Base-by-base conservation (phyloP, 1,140 invertebrate genomes). In the Drosophila kepulauana region DNA sequence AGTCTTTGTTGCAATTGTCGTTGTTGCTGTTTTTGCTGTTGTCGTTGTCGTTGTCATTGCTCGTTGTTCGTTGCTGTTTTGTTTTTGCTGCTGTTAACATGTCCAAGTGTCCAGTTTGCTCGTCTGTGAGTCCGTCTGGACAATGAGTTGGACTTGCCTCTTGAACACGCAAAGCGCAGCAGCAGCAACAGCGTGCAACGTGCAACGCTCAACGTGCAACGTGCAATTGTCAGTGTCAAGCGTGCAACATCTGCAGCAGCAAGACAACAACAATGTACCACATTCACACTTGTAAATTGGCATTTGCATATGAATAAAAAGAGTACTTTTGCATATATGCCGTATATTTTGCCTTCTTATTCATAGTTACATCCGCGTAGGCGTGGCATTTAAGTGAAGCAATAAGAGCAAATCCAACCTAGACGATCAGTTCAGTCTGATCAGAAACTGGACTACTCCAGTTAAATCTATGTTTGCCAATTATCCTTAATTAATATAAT, bases 221-320 rank as follows among this genome's bases (percentile, higher is more conserved):
- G 81, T 84, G 66, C 81, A 82, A 85, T 71, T 86, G 82, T 87
- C 82, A 85, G 75, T 86, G 72, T 79, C 82, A 87, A 79, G 77
- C 72, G 30, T 73, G 68, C 57, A 54, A 63, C 68, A 75, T 75
- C 54, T 73, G 68, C 57, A 54, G 63, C 68, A 75, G 66, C 68
- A 75, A 79, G 45, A 67, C 58, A 73, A 41, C 54, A 61, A 48
- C 56, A 68, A 38, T 58, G 46, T 45, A 41, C 16, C 20, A 16
- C 48, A 41, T 28, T 52, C 15, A 63, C 20, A 13, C 35, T 52
- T 11, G 30, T 33, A 52, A 25, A 46, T 41, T 25, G 20, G 43
- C 35, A 64, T 46, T 10, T 43, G 25, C 20, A 68, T 59, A 59
- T 51, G 35, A 38, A 2, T 38, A 10, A 28, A 51, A 11, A 51